Evolutionary conservation across 2,113 vertebrate species (phyloP).

Genomic region (Brachyhypopomus occidentalis): DNA sequence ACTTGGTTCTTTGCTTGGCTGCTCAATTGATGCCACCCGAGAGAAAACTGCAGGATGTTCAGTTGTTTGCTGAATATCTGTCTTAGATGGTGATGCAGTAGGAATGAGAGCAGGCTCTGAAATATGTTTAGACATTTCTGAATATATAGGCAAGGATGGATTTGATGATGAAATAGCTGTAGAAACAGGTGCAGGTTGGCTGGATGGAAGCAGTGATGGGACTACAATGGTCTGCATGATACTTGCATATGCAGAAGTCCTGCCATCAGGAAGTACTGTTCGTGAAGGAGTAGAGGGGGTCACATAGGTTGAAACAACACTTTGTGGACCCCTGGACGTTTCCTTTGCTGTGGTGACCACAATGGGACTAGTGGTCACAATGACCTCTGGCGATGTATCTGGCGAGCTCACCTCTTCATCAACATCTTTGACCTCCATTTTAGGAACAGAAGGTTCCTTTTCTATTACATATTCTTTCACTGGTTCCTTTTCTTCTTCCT

Average conservation of each 20-base stretch:
- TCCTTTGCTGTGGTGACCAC: constrained; percentile 59
- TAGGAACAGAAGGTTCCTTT: constrained; percentile 36
- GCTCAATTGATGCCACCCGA: constrained; percentile 75
- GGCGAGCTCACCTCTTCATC: constrained; percentile 45
- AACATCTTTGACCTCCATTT: constrained; percentile 54
- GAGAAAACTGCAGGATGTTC: constrained; percentile 79
- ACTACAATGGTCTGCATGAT: constrained; percentile 89
- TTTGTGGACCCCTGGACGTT: constrained; percentile 49
- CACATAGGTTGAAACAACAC: constrained; percentile 56
- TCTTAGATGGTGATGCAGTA: constrained; percentile 51
- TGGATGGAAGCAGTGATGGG: constrained; percentile 59
- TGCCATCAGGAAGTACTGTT: constrained; percentile 75
- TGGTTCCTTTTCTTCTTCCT: constrained; percentile 54
- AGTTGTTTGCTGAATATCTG: constrained; percentile 56
- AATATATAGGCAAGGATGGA: constrained; percentile 16
- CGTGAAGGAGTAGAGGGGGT: constrained; percentile 59
- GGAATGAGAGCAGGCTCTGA: constrained; percentile 37
- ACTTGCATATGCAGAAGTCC: constrained; percentile 84
- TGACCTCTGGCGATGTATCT: constrained; percentile 63
- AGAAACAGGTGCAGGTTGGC: constrained; percentile 27
- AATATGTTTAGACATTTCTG: constrained; percentile 36
- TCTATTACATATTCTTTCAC: constrained; percentile 47
- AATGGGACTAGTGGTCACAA: constrained; percentile 63
- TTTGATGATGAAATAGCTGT: constrained; percentile 40
- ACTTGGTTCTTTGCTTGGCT: constrained; percentile 71